Conservation (phyloP, 2,888 invertebrate genomes). For the Chaetoderma sp. region DNA sequence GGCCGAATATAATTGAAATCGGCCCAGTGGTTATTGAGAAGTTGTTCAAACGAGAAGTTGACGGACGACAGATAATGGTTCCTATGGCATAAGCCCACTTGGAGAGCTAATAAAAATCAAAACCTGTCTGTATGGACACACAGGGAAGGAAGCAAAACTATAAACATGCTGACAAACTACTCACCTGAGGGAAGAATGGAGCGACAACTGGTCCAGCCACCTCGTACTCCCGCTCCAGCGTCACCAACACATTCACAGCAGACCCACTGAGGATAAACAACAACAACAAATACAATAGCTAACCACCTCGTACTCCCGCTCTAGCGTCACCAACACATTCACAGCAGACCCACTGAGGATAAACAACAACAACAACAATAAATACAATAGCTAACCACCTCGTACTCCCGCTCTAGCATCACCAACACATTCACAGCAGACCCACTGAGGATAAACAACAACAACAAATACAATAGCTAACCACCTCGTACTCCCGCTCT, state of each 20-base stretch:
- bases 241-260: slow-evolving; percentile 86
- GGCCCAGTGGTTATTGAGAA: no score
- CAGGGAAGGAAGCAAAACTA: no score
- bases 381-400: no score
- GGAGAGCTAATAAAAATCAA: no score
- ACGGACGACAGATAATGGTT: no score
- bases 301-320: slow-evolving; percentile 98
- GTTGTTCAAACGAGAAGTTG: no score
- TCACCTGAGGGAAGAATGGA: slow-evolving; percentile 95
- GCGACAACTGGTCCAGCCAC: slow-evolving; percentile 96
- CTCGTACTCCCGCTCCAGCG: slow-evolving; percentile 96
- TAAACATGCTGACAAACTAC: no score
- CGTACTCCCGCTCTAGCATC: slow-evolving; percentile 95
- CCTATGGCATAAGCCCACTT: no score
- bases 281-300: no score
- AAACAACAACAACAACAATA: no score
- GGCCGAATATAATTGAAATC: no score
- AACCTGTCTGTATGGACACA: no score
- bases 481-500: slow-evolving; percentile 95
- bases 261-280: slow-evolving; percentile 57
- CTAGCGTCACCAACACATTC: slow-evolving; percentile 89
- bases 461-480: neutral
- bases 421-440: slow-evolving; percentile 85
- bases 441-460: slow-evolving; percentile 53
- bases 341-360: slow-evolving; percentile 73